Evolutionary conservation across 2,797 vertebrate species (phyloP).

Genomic region (Lagocephalus sceleratus): DNA sequence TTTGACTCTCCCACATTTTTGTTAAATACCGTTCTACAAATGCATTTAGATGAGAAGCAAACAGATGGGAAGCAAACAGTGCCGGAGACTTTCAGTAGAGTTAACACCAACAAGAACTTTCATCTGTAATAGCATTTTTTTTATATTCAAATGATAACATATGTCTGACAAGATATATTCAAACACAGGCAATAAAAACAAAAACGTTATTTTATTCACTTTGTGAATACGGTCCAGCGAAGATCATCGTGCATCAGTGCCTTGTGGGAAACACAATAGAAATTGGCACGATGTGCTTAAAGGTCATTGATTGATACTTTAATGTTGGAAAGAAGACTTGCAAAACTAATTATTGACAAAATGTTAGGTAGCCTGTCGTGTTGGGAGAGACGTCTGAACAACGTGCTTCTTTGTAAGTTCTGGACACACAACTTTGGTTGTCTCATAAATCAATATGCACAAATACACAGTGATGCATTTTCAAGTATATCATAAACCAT

Average conservation of each 20-base stretch:
- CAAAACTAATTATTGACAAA: conserved; percentile 20
- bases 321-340: neutral
- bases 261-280: conserved; percentile 2
- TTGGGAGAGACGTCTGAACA: conserved; percentile 52
- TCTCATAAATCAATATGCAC: conserved; percentile 31
- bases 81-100: no score
- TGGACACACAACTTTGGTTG: conserved; percentile 75
- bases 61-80: no score
- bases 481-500: conserved; percentile 34
- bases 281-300: conserved; percentile 17
- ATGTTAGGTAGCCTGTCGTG: conserved; percentile 55
- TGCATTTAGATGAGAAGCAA: no score
- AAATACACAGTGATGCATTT: conserved; percentile 21
- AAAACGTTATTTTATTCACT: conserved; percentile 38
- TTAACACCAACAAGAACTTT: no score
- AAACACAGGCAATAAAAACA: no score
- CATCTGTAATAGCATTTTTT: no score
- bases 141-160: neutral
- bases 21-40: no score
- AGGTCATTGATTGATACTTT: neutral
- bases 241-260: conserved; percentile 37
- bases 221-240: conserved; percentile 4
- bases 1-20: neutral
- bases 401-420: conserved; percentile 54
- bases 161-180: neutral